These are phyloP conservation scores for Ictalurus punctatus DNA, from an alignment of 2,113 vertebrate species.

Conservation along the genomic window DNA sequence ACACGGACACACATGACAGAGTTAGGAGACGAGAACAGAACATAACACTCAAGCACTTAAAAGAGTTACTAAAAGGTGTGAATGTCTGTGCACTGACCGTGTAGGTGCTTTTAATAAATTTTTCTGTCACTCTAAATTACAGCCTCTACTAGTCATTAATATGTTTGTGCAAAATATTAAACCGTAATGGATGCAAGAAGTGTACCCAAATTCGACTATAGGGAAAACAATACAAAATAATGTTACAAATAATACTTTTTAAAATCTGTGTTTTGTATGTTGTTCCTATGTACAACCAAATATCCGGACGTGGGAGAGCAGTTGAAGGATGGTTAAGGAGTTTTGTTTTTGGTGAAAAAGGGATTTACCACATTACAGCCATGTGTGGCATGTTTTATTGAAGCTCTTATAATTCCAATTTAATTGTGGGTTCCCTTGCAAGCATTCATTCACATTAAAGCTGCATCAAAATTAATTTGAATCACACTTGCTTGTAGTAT, in stretches of 20 bases:
- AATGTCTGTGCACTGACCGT: background rate
- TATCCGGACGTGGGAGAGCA: background rate
- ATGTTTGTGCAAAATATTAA: background rate
- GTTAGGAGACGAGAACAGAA: background rate
- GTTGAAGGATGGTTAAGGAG: background rate
- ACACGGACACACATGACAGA: background rate
- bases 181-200: background rate
- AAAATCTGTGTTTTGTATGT: background rate
- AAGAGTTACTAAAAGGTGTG: background rate
- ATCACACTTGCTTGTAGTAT: constrained; percentile 6
- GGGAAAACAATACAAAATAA: background rate
- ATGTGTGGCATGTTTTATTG: background rate
- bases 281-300: background rate
- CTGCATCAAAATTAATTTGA: background rate
- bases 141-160: background rate
- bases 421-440: background rate
- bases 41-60: background rate
- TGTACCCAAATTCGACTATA: background rate
- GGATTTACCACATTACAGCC: background rate
- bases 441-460: background rate
- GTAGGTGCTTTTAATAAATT: background rate
- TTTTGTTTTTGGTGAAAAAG: background rate
- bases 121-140: background rate
- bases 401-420: background rate
- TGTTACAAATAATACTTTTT: background rate